Evolutionary conservation across 1,140 invertebrate genomes (phyloP).

Genomic region (Phthorimaea operculella): DNA sequence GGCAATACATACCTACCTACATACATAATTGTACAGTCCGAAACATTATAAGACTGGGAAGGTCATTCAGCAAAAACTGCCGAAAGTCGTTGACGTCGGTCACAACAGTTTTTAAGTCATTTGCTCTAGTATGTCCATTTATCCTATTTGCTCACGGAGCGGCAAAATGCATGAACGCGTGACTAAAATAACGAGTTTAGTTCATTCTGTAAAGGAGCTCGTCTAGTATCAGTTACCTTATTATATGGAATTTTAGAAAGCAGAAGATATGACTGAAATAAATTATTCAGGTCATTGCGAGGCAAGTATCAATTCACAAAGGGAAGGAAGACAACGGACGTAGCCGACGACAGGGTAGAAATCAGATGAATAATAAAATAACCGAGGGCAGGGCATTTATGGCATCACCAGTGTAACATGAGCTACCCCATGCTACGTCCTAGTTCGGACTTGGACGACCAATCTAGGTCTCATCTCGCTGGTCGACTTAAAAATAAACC

Average conservation of each 20-base stretch:
- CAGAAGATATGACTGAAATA: neutral
- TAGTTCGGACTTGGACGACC: neutral
- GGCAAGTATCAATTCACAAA: neutral
- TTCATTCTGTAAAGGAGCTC: conserved; percentile 9
- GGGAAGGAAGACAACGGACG: conserved; percentile 19
- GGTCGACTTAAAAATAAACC: conserved; percentile 54
- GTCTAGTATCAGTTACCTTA: neutral
- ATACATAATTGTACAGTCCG: no score
- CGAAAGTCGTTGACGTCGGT: neutral
- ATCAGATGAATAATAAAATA: conserved; percentile 48
- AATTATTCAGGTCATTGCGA: neutral
- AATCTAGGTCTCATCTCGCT: conserved; percentile 15
- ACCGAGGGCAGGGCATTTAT: conserved; percentile 37
- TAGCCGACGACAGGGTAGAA: conserved; percentile 28
- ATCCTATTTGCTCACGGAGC: conserved; percentile 29
- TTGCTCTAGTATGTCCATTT: conserved; percentile 6
- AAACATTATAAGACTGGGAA: neutral
- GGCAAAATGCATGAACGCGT: conserved; percentile 32
- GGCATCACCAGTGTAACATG: conserved; percentile 45
- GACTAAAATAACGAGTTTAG: conserved; percentile 35
- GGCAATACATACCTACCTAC: no score
- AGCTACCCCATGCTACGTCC: conserved; percentile 25
- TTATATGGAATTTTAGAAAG: neutral
- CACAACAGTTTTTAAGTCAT: neutral
- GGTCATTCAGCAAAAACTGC: neutral